Conservation (phyloP, 1,140 invertebrate genomes). For the Dysdera silvatica region DNA sequence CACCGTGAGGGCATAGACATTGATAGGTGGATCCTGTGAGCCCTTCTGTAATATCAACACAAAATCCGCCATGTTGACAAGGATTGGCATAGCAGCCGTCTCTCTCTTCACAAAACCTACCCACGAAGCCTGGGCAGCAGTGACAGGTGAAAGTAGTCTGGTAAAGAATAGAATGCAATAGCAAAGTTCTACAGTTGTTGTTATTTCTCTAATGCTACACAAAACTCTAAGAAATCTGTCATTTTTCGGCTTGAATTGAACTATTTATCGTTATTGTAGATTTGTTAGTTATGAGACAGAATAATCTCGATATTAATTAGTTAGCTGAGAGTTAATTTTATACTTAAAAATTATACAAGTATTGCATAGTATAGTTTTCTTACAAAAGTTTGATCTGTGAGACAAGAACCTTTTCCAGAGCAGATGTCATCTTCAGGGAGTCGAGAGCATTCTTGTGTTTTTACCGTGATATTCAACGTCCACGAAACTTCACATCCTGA, state of each 20-base stretch:
- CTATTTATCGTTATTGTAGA: no score
- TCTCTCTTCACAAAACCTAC: slow-evolving; percentile 48
- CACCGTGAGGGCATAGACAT: slow-evolving; percentile 65
- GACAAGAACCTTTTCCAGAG: slow-evolving; percentile 21
- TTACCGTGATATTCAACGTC: slow-evolving; percentile 24
- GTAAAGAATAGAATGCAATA: slow-evolving; percentile 17
- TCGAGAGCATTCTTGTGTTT: slow-evolving; percentile 17
- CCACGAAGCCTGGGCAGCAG: slow-evolving; percentile 47
- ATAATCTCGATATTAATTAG: no score
- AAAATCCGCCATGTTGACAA: slow-evolving; percentile 47
- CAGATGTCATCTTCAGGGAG: slow-evolving; percentile 20
- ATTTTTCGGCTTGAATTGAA: no score
- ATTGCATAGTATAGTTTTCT: no score
- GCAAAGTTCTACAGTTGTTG: no score
- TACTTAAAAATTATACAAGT: no score
- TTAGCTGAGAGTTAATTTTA: no score
- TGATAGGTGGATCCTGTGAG: slow-evolving; percentile 60
- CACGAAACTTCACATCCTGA: slow-evolving; percentile 14
- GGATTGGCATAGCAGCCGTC: slow-evolving; percentile 46
- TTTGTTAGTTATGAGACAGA: no score
- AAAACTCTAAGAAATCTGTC: no score
- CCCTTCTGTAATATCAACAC: slow-evolving; percentile 62
- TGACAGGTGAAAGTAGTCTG: slow-evolving; percentile 51
- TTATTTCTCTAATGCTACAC: no score
- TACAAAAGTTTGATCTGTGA: slow-evolving; percentile 17